Conservation (phyloP, 2,888 invertebrate genomes). For the Crepidodera aurea region DNA sequence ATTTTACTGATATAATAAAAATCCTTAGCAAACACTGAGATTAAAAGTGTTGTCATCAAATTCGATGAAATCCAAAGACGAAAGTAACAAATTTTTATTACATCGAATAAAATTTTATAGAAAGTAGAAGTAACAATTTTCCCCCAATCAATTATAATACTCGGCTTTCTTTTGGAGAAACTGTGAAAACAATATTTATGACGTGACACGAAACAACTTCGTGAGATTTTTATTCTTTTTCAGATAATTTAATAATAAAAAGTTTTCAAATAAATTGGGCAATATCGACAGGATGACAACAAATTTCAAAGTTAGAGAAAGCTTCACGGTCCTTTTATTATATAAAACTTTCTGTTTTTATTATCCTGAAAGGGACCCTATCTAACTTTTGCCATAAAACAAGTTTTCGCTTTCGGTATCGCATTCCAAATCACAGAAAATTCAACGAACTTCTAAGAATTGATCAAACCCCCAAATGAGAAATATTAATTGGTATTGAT, state of each 20-base stretch:
- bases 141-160: no score
- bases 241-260: slow-evolving; percentile 31
- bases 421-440: slow-evolving; percentile 22
- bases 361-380: slow-evolving; percentile 36
- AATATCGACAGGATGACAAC: slow-evolving; percentile 37
- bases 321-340: slow-evolving; percentile 39
- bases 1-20: no score
- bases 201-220: slow-evolving; percentile 27
- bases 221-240: slow-evolving; percentile 30
- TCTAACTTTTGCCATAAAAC: slow-evolving; percentile 40
- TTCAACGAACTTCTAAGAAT: no score
- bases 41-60: no score
- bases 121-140: no score
- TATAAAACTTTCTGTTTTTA: slow-evolving; percentile 39
- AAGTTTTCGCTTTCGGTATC: slow-evolving; percentile 38
- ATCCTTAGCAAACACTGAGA: no score
- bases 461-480: no score
- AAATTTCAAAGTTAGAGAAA: slow-evolving; percentile 34
- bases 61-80: no score
- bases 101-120: no score
- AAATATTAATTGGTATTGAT: no score
- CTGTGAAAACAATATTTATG: slow-evolving; percentile 19
- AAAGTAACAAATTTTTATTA: no score
- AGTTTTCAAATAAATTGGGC: slow-evolving; percentile 37
- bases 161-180: background rate